These are phyloP conservation scores for Vanessa atalanta DNA, from an alignment of 1,140 invertebrate species.

Conservation along the genomic window DNA sequence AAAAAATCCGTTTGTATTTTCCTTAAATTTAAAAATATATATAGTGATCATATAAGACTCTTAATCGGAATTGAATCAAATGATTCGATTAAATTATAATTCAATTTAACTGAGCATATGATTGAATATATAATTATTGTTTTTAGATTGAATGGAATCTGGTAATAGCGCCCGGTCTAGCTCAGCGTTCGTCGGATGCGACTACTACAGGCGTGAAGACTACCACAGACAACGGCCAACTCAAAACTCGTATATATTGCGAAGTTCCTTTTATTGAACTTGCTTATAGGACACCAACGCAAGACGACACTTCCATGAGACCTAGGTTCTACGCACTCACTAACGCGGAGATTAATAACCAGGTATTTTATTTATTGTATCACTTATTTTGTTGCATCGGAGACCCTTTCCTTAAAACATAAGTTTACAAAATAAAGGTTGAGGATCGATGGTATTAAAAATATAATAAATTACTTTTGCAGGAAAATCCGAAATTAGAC, in stretches of 20 bases:
- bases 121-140: neutral
- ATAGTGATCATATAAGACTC: too few relatives aligned
- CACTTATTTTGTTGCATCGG: too few relatives aligned
- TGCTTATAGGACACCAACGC: slow-evolving; percentile 86
- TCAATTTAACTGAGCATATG: too few relatives aligned
- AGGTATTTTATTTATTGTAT: slow-evolving; percentile 56
- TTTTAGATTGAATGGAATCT: slow-evolving; percentile 91
- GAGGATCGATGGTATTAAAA: too few relatives aligned
- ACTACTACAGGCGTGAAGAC: slow-evolving; percentile 53
- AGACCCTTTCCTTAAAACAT: too few relatives aligned
- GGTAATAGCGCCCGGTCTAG: slow-evolving; percentile 83
- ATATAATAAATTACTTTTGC: slow-evolving; percentile 5
- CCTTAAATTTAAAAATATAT: too few relatives aligned
- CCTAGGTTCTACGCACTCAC: slow-evolving; percentile 94
- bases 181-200: slow-evolving; percentile 54
- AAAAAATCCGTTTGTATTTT: too few relatives aligned
- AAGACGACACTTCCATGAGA: slow-evolving; percentile 88
- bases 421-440: too few relatives aligned
- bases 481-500: slow-evolving; percentile 88
- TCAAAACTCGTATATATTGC: slow-evolving; percentile 84
- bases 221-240: slow-evolving; percentile 56
- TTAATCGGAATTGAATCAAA: too few relatives aligned
- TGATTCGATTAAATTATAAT: too few relatives aligned
- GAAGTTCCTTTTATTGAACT: slow-evolving; percentile 91
- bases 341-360: slow-evolving; percentile 87